Base-by-base conservation (phyloP, 2,888 invertebrate genomes). In the Hipparchia semele region DNA sequence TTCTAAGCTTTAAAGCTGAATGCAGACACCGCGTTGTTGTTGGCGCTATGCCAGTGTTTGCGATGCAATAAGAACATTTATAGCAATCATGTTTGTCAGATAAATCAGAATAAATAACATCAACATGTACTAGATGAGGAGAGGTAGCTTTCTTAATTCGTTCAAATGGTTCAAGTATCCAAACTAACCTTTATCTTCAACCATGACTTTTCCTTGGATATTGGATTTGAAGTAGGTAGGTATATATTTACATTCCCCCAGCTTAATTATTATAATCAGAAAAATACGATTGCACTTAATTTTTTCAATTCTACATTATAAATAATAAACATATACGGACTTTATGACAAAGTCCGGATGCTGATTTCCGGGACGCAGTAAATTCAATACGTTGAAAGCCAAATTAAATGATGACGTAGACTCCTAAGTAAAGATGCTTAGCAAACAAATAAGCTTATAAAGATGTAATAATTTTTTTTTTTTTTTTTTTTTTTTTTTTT, bases 1-100 rank as follows among this genome's bases (percentile, higher is more conserved):
- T 46, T 62, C 46, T 13, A 13, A 46, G 1, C 46, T 46, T 13
- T 46, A 46, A 59, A 8, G 61, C 46, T 45, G 61, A n/a, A 46
- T 62, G 46, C 61, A 62, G 61, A 39, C n/a, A 62, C 39, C 46
- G 12, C 39, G 33, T 60, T 60, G 61, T n/a, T n/a, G 39, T 46
- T 62, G 61, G 46, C 61, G 46, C 46, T 62, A 8, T n/a, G 13
- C 61, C 61, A 62, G 8, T 7, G 8, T n/a, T 62, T 62, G n/a
- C n/a, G n/a, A n/a, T n/a, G n/a, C 46, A 46, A 60, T 60, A 12
- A 46, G 13, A 62, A 62, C 46, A 62, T 62, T 46, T 46, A n/a
- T 23, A 4, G 33, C 33, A 13, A 62, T 62, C 61, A 46, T 62
- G 13, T 46, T 46, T 62, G n/a, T 8, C 61, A 61, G n/a, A 46